Evolutionary conservation across 2,888 invertebrate genomes (phyloP), one percentile per base, ranked within the genome.

Genomic region (Agonopterix arenella): DNA sequence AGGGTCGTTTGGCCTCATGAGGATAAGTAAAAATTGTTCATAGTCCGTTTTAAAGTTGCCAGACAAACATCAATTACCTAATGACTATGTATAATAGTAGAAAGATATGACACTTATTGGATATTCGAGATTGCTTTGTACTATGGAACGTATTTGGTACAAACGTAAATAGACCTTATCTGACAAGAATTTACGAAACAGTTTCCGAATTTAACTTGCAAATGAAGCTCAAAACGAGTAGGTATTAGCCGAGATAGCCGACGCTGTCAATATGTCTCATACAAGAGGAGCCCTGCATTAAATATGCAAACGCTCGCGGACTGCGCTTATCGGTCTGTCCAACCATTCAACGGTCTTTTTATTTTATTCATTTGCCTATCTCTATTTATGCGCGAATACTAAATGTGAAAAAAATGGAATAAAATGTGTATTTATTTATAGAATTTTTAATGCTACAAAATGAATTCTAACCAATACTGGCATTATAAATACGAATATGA

Each of bases 231-330:
- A 18, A 36, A 44, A 48, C 53, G 42, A 49, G 46, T 28, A 28
- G 28, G 28, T 46, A 52, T 50, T 51, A 48, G 52, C 48, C 50
- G 50, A 53, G 49, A 52, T 50, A 50, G 51, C 48, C 45, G 45
- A n/a, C 45, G 43, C 53, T 52, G 55, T 57, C 57, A 48, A 57
- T 55, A 55, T 37, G 50, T 55, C 56, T 52, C 51, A 45, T 48
- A 51, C n/a, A 3, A 11, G 43, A 11, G 11, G 8, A 8, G 13
- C n/a, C 43, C 11, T 4, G 10, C 43, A 43, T 43, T 11, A 43
- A 43, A 43, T 13, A 43, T 56, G 48, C 51, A 56, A 52, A 45
- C 49, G 51, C 45, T 13, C 7, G 37, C 36, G 47, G 47, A 42
- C 48, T 44, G 48, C 37, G 49, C 47, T 53, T 47, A 52, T 52